These are phyloP conservation scores for Phaethornis superciliosus DNA, from an alignment of 2,113 vertebrate species.

Conservation along the genomic window DNA sequence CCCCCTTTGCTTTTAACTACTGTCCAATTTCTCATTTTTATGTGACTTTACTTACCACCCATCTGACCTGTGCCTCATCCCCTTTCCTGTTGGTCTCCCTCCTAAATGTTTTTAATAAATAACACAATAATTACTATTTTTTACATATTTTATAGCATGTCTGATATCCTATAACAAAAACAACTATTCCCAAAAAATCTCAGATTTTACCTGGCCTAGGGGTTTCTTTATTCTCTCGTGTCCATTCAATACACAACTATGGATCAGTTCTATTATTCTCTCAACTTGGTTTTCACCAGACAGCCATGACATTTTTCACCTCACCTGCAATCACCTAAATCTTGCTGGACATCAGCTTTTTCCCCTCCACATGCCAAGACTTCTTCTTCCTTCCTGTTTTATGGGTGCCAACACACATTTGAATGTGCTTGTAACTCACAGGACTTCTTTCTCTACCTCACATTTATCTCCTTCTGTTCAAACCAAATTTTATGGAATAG, in stretches of 20 bases:
- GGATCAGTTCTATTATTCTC: not conserved
- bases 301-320: not conserved
- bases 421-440: not conserved
- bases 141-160: not conserved
- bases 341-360: not conserved
- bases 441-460: not conserved
- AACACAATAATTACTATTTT: not conserved
- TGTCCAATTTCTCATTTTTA: not conserved
- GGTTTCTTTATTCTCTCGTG: not conserved
- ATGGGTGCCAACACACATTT: not conserved
- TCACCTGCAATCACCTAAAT: not conserved
- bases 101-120: not conserved
- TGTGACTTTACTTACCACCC: not conserved
- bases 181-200: not conserved
- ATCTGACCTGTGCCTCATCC: not conserved
- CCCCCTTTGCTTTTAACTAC: not conserved
- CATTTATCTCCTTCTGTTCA: not conserved
- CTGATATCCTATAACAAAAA: not conserved
- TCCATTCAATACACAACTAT: not conserved
- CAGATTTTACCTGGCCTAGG: not conserved
- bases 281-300: not conserved
- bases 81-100: not conserved
- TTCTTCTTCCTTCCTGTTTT: not conserved
- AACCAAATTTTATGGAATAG: not conserved
- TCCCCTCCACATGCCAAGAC: not conserved